A percentile compares a stretch with the other conserved stretches of the same genome.
These are phyloP conservation scores for Malacosoma neustria DNA, from an alignment of 2,888 invertebrate species.

Conservation along the genomic window DNA sequence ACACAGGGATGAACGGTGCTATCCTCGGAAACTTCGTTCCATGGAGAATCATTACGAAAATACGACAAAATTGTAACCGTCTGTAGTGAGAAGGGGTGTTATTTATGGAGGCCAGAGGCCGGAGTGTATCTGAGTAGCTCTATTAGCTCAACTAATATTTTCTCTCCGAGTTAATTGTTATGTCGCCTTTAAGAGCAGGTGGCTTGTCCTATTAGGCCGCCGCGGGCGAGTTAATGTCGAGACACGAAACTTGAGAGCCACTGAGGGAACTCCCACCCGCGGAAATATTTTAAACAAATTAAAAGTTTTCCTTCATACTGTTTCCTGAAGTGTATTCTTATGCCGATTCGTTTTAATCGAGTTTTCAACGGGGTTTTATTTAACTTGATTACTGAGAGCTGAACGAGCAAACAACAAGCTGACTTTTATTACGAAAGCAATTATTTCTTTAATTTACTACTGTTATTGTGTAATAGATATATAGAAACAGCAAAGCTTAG, in stretches of 20 bases:
- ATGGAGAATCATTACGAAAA: slow-evolving; percentile 60
- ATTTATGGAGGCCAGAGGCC: slow-evolving; percentile 60
- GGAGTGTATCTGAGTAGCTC: slow-evolving; percentile 62
- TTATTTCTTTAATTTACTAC: no score
- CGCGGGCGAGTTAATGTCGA: slow-evolving; percentile 49
- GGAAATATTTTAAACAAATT: slow-evolving; percentile 73
- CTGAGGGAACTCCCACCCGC: slow-evolving; percentile 38
- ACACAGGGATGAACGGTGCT: slow-evolving; percentile 41
- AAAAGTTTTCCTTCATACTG: slow-evolving; percentile 63
- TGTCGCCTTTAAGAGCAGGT: slow-evolving; percentile 70
- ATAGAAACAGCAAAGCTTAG: no score
- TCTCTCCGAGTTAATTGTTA: slow-evolving; percentile 70
- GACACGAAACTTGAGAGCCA: slow-evolving; percentile 54
- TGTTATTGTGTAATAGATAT: no score
- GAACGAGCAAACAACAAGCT: no score
- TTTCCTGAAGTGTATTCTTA: slow-evolving; percentile 45
- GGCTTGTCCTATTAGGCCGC: slow-evolving; percentile 62
- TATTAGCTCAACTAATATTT: slow-evolving; percentile 72
- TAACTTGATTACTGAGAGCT: slow-evolving; percentile 3
- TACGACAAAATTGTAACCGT: slow-evolving; percentile 58
- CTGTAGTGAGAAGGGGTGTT: slow-evolving; percentile 54
- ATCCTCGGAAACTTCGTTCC: slow-evolving; percentile 41
- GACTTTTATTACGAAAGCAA: no score
- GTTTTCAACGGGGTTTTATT: slow-evolving; percentile 31
- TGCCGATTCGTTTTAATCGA: slow-evolving; percentile 50